Evolutionary conservation across 2,113 vertebrate genomes (phyloP).

Genomic region (Psilopogon haemacephalus): DNA sequence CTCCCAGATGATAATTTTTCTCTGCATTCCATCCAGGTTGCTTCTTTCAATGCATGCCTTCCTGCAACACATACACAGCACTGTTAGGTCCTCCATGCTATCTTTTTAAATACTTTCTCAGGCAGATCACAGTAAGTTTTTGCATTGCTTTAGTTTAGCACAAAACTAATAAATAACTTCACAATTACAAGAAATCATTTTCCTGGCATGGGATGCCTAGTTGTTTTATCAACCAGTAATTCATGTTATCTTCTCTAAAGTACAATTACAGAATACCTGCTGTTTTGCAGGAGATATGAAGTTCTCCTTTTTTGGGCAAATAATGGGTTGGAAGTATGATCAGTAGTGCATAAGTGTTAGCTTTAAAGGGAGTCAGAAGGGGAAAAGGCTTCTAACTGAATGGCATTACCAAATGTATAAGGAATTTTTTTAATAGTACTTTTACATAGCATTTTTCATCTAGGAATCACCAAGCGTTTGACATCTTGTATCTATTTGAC

Average conservation of each 20-base stretch:
- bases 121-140: neutral
- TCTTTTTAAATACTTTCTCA: neutral
- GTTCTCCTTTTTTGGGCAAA: neutral
- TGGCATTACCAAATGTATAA: neutral
- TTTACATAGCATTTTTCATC: neutral
- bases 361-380: neutral
- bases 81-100: neutral
- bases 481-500: neutral
- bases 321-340: neutral
- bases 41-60: conserved; percentile 81
- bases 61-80: conserved; percentile 70
- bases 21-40: conserved; percentile 78
- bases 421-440: neutral
- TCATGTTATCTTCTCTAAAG: neutral
- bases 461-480: neutral
- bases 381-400: neutral
- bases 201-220: neutral
- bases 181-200: neutral
- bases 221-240: conserved; percentile 3
- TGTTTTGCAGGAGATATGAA: neutral
- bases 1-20: conserved; percentile 76
- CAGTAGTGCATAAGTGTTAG: neutral
- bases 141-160: neutral
- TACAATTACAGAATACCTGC: neutral
- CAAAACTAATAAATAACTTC: neutral